Evolutionary conservation across 2,888 invertebrate species (phyloP), one percentile per base, ranked within the genome.

Genomic region (Cephus pygmeus): DNA sequence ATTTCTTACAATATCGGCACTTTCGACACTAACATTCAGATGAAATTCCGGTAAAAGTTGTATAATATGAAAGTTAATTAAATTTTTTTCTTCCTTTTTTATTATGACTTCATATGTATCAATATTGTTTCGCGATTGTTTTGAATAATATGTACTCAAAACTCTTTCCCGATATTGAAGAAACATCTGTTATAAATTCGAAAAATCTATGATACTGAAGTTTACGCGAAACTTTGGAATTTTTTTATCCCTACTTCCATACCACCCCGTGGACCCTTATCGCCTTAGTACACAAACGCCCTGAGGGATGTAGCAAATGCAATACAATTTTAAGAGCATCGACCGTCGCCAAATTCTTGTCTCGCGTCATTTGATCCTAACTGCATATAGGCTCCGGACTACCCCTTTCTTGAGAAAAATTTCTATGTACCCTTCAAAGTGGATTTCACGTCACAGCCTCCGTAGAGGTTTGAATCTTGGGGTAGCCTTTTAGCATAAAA

Each of bases 341-440:
- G 34, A 33, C 23, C 31, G 73, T 35, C 35, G 69, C 73, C 71
- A 76, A 77, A 77, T 79, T 75, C 75, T 73, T 33, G 77, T 56
- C 71, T 56, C 77, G 77, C 71, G 69, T 76, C 80, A 80, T 80
- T 79, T 79, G 75, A 79, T 75, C 80, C 40, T 80, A 80, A 79
- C 80, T 80, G 79, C 79, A 79, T 77, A 79, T 80, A 79, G 75
- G 69, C 74, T 74, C 56, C 30, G 56, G 30, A 12, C 23, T 34
- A 73, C 73, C 73, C 33, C 73, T 77, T 73, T 31, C 69, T 40
- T 40, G n/a, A 56, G 30, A 68, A 75, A 69, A 73, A 56, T 56
- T 23, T 56, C 56, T 56, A 23, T 56, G 56, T 56, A 56, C 56
- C 56, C 56, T 23, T 56, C 23, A 9, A 56, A 56, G 56, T 56